phyloP scores from a whole-genome alignment of 2,113 vertebrate genomes.

The Labeo rohita region DNA sequence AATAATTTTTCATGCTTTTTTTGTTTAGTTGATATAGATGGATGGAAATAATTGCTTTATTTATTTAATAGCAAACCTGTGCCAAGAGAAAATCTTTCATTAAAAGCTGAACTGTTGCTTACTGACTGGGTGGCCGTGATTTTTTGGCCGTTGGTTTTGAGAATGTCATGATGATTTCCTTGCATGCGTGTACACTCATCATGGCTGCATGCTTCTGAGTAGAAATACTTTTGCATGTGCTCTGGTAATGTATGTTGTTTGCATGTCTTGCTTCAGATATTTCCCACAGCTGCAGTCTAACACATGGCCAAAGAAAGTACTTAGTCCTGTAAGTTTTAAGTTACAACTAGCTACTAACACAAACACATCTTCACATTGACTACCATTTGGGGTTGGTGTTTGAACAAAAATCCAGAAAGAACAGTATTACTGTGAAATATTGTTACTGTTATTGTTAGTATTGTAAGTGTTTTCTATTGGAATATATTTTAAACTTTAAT shows the following conservation, averaged over 20 bases:
- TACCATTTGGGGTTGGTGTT: slow-evolving; percentile 58
- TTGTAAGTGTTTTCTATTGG: not conserved
- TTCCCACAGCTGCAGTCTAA: slow-evolving; percentile 62
- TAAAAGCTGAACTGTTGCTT: slow-evolving; percentile 69
- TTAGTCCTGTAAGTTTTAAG: not conserved
- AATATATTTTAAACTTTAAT: not conserved
- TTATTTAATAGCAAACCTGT: slow-evolving; percentile 86
- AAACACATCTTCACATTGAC: slow-evolving; percentile 63
- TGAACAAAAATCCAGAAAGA: slow-evolving; percentile 38
- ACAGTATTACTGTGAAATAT: not conserved
- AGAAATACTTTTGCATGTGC: slow-evolving; percentile 1
- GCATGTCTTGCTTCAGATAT: slow-evolving; percentile 23
- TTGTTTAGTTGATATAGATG: slow-evolving; percentile 77
- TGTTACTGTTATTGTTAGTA: not conserved
- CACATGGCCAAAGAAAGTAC: not conserved
- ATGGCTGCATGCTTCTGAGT: slow-evolving; percentile 22
- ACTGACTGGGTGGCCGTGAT: not conserved
- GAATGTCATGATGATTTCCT: not conserved
- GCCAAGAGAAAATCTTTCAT: slow-evolving; percentile 77
- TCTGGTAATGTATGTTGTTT: slow-evolving; percentile 8
- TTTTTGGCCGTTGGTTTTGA: not conserved
- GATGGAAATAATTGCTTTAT: slow-evolving; percentile 83
- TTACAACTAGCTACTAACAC: not conserved
- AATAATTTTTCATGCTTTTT: slow-evolving; percentile 51
- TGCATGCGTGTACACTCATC: slow-evolving; percentile 11